A percentile compares a stretch with the other conserved stretches of the same genome.
phyloP scores from a whole-genome alignment of 2,888 invertebrate genomes.

The Megaustenia siamemsis region DNA sequence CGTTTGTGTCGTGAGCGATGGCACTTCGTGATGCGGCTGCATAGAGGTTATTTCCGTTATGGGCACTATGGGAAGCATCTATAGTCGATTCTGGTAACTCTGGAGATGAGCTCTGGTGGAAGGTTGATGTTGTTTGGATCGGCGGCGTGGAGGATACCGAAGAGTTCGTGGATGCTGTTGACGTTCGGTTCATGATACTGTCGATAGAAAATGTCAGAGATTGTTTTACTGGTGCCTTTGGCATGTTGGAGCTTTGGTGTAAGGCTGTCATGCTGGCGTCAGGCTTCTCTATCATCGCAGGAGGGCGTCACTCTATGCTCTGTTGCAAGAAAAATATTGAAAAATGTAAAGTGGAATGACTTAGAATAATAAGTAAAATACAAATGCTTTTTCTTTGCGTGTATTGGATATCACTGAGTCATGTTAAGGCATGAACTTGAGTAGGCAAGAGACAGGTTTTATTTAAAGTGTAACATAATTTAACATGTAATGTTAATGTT shows the following conservation, averaged over 20 bases:
- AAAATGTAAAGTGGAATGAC: not conserved
- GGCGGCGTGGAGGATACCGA: not conserved
- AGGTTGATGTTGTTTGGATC: not conserved
- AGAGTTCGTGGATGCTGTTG: conserved; percentile 13
- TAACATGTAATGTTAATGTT: no score
- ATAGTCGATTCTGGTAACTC: not conserved
- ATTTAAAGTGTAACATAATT: no score
- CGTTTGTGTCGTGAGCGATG: not conserved
- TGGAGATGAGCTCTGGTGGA: not conserved
- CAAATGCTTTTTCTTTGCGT: no score
- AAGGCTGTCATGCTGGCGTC: not conserved
- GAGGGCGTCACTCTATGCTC: not conserved
- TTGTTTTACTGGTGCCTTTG: conserved; percentile 55
- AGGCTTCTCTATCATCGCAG: conserved; percentile 26
- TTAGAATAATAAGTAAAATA: not conserved
- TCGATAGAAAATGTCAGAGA: conserved; percentile 93
- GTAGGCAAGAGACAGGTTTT: no score
- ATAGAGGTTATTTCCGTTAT: not conserved
- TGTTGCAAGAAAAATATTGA: not conserved
- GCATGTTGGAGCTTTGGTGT: not conserved
- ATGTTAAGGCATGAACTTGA: no score
- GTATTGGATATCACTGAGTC: no score
- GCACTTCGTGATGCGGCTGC: not conserved
- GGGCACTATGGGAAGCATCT: no score
- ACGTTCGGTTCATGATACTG: conserved; percentile 91